Evolutionary conservation across 2,113 vertebrate genomes (phyloP).

Genomic region (Setophaga coronata): DNA sequence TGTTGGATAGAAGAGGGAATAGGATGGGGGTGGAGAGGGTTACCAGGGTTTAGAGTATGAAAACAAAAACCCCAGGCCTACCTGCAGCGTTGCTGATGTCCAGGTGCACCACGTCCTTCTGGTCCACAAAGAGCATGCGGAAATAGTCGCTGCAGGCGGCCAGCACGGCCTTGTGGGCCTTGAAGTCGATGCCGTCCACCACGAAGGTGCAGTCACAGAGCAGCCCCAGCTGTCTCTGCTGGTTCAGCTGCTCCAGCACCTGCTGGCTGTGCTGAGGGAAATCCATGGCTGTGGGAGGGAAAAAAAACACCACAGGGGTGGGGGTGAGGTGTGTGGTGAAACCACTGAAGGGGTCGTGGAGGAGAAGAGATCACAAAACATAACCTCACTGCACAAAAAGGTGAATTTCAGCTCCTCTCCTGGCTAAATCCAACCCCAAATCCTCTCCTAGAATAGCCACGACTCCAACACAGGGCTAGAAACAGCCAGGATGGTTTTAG

Average conservation of each 20-base stretch:
- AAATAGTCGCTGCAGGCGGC: conserved; percentile 96
- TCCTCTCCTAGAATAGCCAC: neutral
- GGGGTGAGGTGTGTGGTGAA: accelerated
- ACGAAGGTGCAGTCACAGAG: conserved; percentile 98
- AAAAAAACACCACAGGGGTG: neutral
- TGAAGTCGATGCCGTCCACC: conserved; percentile 95
- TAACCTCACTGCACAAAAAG: accelerated
- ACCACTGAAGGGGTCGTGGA: neutral
- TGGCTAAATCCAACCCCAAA: neutral
- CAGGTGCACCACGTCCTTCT: conserved; percentile 96
- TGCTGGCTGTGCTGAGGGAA: conserved; percentile 95
- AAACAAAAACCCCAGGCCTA: neutral
- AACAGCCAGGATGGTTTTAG: neutral
- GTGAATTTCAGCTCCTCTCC: neutral
- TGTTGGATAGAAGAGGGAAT: too few relatives aligned
- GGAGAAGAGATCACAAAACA: neutral
- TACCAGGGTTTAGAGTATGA: too few relatives aligned
- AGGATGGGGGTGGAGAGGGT: too few relatives aligned
- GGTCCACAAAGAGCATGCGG: conserved; percentile 92
- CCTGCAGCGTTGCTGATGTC: conserved; percentile 98
- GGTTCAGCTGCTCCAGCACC: conserved; percentile 93
- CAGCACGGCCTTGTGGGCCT: conserved; percentile 95
- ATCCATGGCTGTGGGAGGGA: conserved; percentile 82
- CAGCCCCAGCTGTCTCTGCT: conserved; percentile 90
- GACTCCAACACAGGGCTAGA: accelerated